Evolutionary conservation across 2,888 invertebrate species (phyloP).

Genomic region (Iselma pallidipennis): DNA sequence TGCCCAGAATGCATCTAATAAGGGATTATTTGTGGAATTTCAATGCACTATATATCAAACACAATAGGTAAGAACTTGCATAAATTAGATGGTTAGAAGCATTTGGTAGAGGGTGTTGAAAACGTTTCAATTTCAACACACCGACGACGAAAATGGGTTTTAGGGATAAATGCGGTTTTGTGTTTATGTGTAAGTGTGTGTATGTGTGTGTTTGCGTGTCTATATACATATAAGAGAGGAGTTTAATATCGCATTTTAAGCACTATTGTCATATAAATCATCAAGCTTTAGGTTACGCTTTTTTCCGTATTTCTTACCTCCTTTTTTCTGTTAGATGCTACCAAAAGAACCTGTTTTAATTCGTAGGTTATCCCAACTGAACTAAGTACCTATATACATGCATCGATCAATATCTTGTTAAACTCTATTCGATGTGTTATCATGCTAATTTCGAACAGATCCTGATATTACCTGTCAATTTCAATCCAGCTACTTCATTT

Average conservation of each 20-base stretch:
- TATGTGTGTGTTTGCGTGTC: not conserved
- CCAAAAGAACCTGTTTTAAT: not conserved
- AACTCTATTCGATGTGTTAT: not conserved
- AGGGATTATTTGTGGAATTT: conserved; percentile 1
- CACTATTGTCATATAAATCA: not conserved
- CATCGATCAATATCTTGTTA: not conserved
- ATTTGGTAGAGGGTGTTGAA: not conserved
- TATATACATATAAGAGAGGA: not conserved
- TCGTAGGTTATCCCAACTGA: not conserved
- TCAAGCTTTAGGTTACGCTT: not conserved
- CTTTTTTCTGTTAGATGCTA: not conserved
- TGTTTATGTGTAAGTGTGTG: no score
- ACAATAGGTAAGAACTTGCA: conserved; percentile 1
- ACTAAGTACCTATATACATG: not conserved
- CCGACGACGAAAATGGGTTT: not conserved
- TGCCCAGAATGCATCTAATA: not conserved
- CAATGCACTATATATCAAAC: not conserved
- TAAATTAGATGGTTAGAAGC: not conserved
- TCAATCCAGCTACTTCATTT: not conserved
- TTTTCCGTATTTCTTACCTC: not conserved
- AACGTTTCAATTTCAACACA: not conserved
- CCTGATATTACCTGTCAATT: not conserved
- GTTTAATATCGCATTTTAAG: not conserved
- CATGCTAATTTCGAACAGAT: not conserved
- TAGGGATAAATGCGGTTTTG: not conserved